Evolutionary conservation across 1,140 invertebrate genomes (phyloP), one percentile per base, ranked within the genome.

Genomic region (Eupristina koningsbergeri): DNA sequence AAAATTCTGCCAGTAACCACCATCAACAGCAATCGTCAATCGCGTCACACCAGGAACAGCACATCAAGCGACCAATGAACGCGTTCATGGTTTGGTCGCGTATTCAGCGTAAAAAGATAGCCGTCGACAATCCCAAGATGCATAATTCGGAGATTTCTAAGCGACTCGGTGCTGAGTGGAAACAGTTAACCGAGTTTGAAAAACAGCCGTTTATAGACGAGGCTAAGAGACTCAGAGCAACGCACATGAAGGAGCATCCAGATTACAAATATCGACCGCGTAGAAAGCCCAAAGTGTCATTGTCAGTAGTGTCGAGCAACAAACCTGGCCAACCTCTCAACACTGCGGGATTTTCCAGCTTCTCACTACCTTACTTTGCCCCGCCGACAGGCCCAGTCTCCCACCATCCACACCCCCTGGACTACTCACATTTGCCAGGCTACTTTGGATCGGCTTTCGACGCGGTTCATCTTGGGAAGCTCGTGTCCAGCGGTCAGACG

Each of bases 51-150:
- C 94, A 93, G 31, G 95, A 96, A 87, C 81, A 93, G 89, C 90
- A 96, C 19, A 98, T 99, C 26, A 99, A 99, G 91, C 93, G 99
- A 63, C 98, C 99, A 0, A 99, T 99, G 98, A 99, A 99, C 93
- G 98, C 99, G 13, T 99, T 99, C 92, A 99, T 99, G 98, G 98
- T 99, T 15, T 99, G 99, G 98, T 98, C 98, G 6, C 93, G 98
- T 0, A 98, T 98, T 0, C 98, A 99, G 90, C 93, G 99, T 74
- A 94, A 98, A 84, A 99, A 99, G 93, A 99, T 99, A 97, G 98
- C 98, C 0, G 97, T 98, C 87, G 98, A 99, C 88, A 99, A 99
- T 91, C 98, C 99, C 0, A 99, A 99, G 93, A 99, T 99, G 99
- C 99, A 99, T 93, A 99, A 99, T 89, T 98, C 97, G 0, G 98